Conservation (phyloP, 2,888 invertebrate species). For the Cyclophora albipunctata region DNA sequence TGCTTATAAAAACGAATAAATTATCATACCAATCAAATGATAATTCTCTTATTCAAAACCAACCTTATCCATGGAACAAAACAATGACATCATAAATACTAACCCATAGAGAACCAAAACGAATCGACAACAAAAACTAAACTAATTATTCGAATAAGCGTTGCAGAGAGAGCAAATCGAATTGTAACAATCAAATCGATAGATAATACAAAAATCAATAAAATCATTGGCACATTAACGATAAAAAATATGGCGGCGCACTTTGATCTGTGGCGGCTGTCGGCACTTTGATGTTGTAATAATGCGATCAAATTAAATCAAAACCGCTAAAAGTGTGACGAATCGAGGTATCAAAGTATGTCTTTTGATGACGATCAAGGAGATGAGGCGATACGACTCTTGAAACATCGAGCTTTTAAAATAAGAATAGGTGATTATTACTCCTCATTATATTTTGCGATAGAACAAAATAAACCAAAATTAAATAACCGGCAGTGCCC, state of each 20-base stretch:
- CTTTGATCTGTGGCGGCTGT: slow-evolving; percentile 53
- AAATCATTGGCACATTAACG: slow-evolving; percentile 49
- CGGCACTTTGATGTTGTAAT: slow-evolving; percentile 65
- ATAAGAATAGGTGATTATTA: too few species aligned
- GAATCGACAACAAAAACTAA: slow-evolving; percentile 49
- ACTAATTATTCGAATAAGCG: slow-evolving; percentile 60
- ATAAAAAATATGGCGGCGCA: slow-evolving; percentile 36
- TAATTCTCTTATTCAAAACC: too few species aligned
- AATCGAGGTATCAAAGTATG: slow-evolving; percentile 71
- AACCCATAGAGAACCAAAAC: slow-evolving; percentile 33
- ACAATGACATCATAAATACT: too few species aligned
- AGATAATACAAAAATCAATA: slow-evolving; percentile 71
- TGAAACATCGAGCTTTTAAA: slow-evolving; percentile 17
- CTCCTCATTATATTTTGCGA: too few species aligned
- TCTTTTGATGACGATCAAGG: slow-evolving; percentile 41
- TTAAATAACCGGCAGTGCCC: too few species aligned
- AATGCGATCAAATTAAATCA: slow-evolving; percentile 73
- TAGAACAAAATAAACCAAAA: too few species aligned
- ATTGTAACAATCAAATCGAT: slow-evolving; percentile 47
- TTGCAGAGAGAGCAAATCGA: slow-evolving; percentile 58
- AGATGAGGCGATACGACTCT: slow-evolving; percentile 13
- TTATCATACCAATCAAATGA: too few species aligned
- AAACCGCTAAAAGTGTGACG: slow-evolving; percentile 69
- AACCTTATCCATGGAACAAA: too few species aligned
- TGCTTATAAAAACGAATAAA: too few species aligned